These are phyloP conservation scores for Gallinago nigripennis DNA, from an alignment of 2,797 vertebrate species.

Conservation along the genomic window DNA sequence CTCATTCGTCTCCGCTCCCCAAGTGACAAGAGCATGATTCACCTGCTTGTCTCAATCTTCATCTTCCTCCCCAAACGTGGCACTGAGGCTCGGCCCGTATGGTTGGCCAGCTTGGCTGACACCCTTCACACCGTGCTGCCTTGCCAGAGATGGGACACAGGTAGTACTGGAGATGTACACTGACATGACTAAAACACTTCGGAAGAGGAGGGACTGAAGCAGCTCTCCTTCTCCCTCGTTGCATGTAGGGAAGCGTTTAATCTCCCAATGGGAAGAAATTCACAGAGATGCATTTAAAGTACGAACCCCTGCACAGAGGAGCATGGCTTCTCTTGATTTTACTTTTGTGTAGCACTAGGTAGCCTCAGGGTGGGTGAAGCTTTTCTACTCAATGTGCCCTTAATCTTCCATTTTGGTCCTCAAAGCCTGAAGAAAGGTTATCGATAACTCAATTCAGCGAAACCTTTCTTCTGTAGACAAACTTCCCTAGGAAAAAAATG, in stretches of 20 bases:
- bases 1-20: not conserved
- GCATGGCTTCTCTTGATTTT: not conserved
- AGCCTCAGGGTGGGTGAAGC: fast-evolving
- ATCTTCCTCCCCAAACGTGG: not conserved
- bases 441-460: not conserved
- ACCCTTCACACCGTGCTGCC: not conserved
- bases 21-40: not conserved
- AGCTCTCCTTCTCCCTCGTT: not conserved
- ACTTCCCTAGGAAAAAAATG: not conserved
- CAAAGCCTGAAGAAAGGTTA: not conserved
- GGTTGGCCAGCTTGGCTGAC: not conserved
- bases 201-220: not conserved
- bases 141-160: not conserved
- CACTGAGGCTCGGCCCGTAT: not conserved
- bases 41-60: not conserved
- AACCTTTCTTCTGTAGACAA: not conserved
- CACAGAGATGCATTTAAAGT: not conserved
- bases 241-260: fast-evolving
- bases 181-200: not conserved
- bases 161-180: not conserved
- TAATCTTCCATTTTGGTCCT: not conserved
- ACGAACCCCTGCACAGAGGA: not conserved
- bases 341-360: not conserved
- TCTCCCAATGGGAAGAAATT: not conserved
- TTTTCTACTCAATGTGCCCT: not conserved